Evolutionary conservation across 2,888 invertebrate species (phyloP).

Genomic region (Hartigia nigra): DNA sequence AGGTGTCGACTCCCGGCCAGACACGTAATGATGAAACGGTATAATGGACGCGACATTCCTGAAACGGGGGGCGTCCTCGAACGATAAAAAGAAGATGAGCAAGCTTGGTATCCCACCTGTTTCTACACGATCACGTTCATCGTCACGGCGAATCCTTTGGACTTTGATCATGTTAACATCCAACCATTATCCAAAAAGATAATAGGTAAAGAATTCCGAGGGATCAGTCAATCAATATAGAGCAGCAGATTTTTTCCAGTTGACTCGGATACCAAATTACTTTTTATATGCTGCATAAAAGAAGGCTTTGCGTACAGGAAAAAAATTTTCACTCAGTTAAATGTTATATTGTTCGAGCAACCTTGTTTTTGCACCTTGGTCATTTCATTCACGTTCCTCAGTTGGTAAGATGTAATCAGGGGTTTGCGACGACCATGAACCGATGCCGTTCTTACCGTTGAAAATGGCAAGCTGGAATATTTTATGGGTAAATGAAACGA

Average conservation of each 20-base stretch:
- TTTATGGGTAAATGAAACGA: slow-evolving; percentile 28
- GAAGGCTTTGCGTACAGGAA: neutral
- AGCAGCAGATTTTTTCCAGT: neutral
- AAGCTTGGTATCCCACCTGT: slow-evolving; percentile 6
- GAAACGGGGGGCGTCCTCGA: slow-evolving; percentile 2
- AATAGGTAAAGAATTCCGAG: neutral
- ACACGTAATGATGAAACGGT: slow-evolving; percentile 11
- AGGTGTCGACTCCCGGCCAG: slow-evolving; percentile 5
- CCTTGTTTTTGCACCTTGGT: neutral
- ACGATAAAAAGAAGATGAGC: slow-evolving; percentile 1
- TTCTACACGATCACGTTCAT: slow-evolving; percentile 4
- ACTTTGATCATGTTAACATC: neutral
- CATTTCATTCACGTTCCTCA: neutral
- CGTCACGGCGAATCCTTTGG: neutral
- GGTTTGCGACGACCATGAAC: neutral
- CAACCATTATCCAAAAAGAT: neutral
- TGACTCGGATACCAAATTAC: neutral
- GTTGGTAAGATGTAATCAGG: neutral
- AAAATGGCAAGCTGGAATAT: slow-evolving; percentile 18
- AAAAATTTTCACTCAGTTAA: neutral
- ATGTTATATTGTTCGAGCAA: neutral
- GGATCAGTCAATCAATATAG: neutral
- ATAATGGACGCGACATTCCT: slow-evolving; percentile 13
- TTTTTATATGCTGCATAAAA: neutral
- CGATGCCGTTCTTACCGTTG: neutral